Percentiles rank a stretch among this genome's conserved stretches.
These are phyloP conservation scores for Patiria miniata DNA, from an alignment of 35 echinoderm and acorn worm species.

Conservation along the genomic window DNA sequence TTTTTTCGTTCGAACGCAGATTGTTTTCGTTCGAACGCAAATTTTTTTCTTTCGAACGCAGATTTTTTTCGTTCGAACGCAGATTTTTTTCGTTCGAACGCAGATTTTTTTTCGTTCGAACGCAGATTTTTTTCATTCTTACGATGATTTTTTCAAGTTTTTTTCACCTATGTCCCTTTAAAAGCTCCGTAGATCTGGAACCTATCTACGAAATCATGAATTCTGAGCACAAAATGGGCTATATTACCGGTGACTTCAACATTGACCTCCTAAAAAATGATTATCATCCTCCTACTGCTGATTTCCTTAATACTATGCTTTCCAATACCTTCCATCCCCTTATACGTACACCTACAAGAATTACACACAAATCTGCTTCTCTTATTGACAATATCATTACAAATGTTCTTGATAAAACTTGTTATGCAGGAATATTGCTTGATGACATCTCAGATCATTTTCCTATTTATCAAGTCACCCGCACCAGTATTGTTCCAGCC, in stretches of 20 bases:
- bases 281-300: background rate
- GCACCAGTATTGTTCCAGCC: background rate
- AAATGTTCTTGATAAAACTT: background rate
- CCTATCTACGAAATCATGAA: background rate
- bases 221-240: constrained; percentile 1
- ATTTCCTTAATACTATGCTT: constrained; percentile 3
- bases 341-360: background rate
- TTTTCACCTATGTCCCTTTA: too few relatives aligned
- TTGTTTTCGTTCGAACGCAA: too few relatives aligned
- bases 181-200: too few relatives aligned
- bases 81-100: too few relatives aligned
- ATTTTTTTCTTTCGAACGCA: too few relatives aligned
- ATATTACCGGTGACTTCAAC: too few relatives aligned
- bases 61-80: too few relatives aligned
- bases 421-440: background rate
- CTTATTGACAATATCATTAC: background rate
- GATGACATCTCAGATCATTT: background rate
- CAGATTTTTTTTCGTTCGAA: too few relatives aligned
- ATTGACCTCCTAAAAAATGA: background rate
- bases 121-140: too few relatives aligned
- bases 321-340: background rate
- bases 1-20: too few relatives aligned
- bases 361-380: background rate
- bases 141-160: too few relatives aligned
- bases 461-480: background rate